Base-by-base conservation (phyloP, 2,888 invertebrate genomes). In the Drosophila tripunctata region DNA sequence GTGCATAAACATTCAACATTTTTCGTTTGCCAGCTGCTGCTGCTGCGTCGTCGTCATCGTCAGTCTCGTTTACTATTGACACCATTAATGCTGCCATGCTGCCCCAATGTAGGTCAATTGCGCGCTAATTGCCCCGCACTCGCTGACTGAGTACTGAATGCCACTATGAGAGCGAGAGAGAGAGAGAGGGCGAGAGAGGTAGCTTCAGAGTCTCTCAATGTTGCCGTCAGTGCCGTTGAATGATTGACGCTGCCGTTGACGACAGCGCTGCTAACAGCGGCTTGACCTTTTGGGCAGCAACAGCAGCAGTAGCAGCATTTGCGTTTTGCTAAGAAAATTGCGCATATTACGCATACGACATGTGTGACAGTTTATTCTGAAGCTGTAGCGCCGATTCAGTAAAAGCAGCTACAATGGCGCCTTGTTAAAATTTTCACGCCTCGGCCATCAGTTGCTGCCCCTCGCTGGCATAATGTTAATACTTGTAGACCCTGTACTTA, bases 21-120 rank as follows among this genome's bases (percentile, higher is more conserved):
- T 70, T 73, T 56, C 30, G 82, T 68, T 75, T 30, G 74, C 56
- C 58, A 75, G 67, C 62, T 65, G 70, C 50, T 31, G 71, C 50
- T 24, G 52, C 40, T 17, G 35, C 58, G 74, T 57, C 75, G 63
- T 69, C 72, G 40, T n/a, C 55, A 71, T 68, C 79, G 72, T 69
- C 75, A 78, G 87, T 83, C 83, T 82, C 87, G 88, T 88, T 86
- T 86, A 87, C 88, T 86, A 86, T 88, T 86, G 85, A 86, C 85
- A 88, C 88, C 85, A 86, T 86, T 86, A 85, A 84, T 83, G 87
- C 75, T 72, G 75, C 75, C 75, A 69, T 45, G 75, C 75, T 80
- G 84, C 76, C 78, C 65, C 84, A 86, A 85, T 85, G 88, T 85
- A 88, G 85, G 85, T 85, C 85, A 85, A 85, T 88, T 85, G 88